Conservation (phyloP, 2,113 vertebrate genomes). For the Castor canadensis region DNA sequence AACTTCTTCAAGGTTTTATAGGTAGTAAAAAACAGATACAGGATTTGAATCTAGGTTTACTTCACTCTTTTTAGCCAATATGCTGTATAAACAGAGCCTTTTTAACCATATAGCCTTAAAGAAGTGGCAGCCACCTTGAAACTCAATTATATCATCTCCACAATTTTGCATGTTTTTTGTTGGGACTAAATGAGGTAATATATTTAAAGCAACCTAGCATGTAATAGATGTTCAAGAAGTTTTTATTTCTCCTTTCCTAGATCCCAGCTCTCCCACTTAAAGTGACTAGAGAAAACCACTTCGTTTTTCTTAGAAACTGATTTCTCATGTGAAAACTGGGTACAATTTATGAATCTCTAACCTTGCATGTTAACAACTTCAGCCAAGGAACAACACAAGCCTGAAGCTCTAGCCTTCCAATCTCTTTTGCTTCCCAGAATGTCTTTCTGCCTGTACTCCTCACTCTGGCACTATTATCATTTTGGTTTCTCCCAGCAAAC, state of each 20-base stretch:
- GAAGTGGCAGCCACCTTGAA: background rate
- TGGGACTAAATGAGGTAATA: conserved; percentile 16
- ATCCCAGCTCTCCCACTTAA: background rate
- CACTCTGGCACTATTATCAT: conserved; percentile 65
- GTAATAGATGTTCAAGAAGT: conserved; percentile 18
- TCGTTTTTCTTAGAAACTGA: background rate
- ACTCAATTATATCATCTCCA: background rate
- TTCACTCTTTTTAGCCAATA: background rate
- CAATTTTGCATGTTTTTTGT: background rate
- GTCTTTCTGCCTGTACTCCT: conserved; percentile 33
- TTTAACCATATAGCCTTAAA: background rate
- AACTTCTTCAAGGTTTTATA: background rate
- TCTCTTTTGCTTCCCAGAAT: background rate
- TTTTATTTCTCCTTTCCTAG: conserved; percentile 23
- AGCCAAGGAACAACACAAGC: background rate
- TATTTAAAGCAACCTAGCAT: background rate
- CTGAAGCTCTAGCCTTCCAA: background rate
- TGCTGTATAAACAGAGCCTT: background rate
- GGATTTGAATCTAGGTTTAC: conserved; percentile 9
- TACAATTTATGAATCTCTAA: background rate
- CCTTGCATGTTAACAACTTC: background rate
- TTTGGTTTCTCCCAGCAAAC: conserved; percentile 77
- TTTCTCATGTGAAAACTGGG: conserved; percentile 15
- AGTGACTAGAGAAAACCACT: background rate
- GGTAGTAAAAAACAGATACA: conserved; percentile 6